Percentiles rank a stretch among this genome's conserved stretches.
These are phyloP conservation scores for Sicus ferrugineus DNA, from an alignment of 2,888 invertebrate genomes.

Conservation along the genomic window DNA sequence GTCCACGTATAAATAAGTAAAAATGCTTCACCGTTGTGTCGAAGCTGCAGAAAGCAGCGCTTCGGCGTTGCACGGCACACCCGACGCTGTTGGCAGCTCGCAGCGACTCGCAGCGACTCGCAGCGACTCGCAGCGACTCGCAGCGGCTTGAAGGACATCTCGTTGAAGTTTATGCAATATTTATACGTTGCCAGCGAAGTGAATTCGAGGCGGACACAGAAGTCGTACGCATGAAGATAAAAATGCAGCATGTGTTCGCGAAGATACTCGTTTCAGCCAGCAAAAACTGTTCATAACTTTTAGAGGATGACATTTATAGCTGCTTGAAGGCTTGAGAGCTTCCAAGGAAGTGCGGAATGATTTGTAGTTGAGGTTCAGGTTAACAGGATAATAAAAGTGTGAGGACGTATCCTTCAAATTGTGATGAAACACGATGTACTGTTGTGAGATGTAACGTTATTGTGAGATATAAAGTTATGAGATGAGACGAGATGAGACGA, in stretches of 20 bases:
- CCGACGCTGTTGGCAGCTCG: too few species aligned
- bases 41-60: conserved; percentile 14
- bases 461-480: not conserved
- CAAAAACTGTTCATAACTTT: conserved; percentile 22
- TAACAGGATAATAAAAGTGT: not conserved
- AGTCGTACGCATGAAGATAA: not conserved
- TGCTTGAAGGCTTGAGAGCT: conserved; percentile 10
- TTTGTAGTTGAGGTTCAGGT: not conserved
- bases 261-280: conserved; percentile 1
- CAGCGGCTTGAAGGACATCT: conserved; percentile 18
- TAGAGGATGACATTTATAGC: conserved; percentile 25
- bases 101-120: not conserved
- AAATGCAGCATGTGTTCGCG: not conserved
- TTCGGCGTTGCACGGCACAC: not conserved
- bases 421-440: not conserved
- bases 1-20: conserved; percentile 21
- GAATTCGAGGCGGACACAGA: not conserved
- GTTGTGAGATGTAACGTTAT: too few species aligned
- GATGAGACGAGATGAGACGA: not conserved
- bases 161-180: conserved; percentile 26
- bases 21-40: not conserved
- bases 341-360: not conserved
- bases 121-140: not conserved
- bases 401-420: too few species aligned
- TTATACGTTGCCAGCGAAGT: conserved; percentile 24